A percentile compares a stretch with the other conserved stretches of the same genome.
Conservation (phyloP, 2,797 vertebrate genomes). For the Apogon talboti region DNA sequence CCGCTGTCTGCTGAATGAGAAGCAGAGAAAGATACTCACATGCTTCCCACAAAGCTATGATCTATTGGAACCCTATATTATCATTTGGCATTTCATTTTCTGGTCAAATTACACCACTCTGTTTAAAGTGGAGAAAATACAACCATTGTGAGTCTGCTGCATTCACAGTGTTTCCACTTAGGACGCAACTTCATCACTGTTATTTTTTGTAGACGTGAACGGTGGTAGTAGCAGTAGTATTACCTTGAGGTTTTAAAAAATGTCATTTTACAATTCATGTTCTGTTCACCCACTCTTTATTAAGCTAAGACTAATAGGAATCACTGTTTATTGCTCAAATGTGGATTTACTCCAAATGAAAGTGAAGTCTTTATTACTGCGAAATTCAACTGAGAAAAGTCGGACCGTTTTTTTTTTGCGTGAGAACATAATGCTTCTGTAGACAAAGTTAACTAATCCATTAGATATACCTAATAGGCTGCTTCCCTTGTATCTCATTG, state of each 20-base stretch:
- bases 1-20: constrained; percentile 46
- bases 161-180: constrained; percentile 1
- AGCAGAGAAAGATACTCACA: constrained; percentile 14
- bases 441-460: constrained; percentile 75
- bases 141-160: neutral
- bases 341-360: constrained; percentile 30
- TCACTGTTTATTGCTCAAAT: constrained; percentile 22
- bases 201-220: neutral
- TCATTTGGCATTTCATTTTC: constrained; percentile 16
- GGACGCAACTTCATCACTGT: constrained; percentile 21
- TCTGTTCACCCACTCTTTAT: constrained; percentile 1
- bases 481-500: constrained; percentile 65
- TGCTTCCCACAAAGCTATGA: constrained; percentile 41
- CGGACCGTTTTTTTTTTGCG: constrained; percentile 39
- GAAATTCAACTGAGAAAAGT: constrained; percentile 44
- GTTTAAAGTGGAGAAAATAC: constrained; percentile 4
- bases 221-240: neutral
- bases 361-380: constrained; percentile 48
- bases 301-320: constrained; percentile 15
- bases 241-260: constrained; percentile 7
- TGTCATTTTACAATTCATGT: constrained; percentile 19
- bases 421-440: constrained; percentile 51
- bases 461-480: constrained; percentile 77
- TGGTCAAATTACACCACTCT: constrained; percentile 7
- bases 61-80: constrained; percentile 27